phyloP scores from a whole-genome alignment of 2,797 vertebrate genomes.

The Uromys caudimaculatus region DNA sequence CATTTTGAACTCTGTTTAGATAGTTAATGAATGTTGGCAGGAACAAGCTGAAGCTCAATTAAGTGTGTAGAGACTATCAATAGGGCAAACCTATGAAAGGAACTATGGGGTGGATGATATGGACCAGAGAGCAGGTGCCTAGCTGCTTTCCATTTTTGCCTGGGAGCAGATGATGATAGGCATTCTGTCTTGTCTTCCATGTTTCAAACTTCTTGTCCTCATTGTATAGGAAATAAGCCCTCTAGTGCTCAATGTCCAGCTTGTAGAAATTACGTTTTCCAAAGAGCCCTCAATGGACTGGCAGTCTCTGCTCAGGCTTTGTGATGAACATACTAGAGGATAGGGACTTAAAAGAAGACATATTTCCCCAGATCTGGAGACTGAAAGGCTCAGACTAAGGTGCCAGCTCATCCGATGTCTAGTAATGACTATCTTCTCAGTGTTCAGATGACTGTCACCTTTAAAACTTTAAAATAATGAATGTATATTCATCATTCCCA shows the following conservation, averaged over 20 bases:
- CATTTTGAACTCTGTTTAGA: background rate
- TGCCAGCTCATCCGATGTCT: background rate
- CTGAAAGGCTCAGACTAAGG: background rate
- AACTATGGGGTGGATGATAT: background rate
- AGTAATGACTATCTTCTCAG: background rate
- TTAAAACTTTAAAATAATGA: background rate
- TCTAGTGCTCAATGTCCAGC: background rate
- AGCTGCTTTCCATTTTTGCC: background rate
- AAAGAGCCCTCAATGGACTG: background rate
- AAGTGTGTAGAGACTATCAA: background rate
- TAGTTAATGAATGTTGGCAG: conserved; percentile 24
- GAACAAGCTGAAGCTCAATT: conserved; percentile 37
- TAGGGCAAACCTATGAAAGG: background rate
- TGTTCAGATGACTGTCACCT: too few relatives aligned
- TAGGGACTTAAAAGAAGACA: background rate
- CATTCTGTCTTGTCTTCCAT: background rate
- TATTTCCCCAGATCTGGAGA: background rate
- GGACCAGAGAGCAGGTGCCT: background rate
- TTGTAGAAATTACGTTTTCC: background rate
- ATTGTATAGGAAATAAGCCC: background rate
- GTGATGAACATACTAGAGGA: background rate
- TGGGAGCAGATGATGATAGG: background rate
- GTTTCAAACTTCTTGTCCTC: background rate
- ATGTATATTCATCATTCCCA: background rate
- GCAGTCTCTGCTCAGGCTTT: background rate